Evolutionary conservation across 2,797 vertebrate genomes (phyloP), one percentile per base, ranked within the genome.

Genomic region (Cyclura pinguis): DNA sequence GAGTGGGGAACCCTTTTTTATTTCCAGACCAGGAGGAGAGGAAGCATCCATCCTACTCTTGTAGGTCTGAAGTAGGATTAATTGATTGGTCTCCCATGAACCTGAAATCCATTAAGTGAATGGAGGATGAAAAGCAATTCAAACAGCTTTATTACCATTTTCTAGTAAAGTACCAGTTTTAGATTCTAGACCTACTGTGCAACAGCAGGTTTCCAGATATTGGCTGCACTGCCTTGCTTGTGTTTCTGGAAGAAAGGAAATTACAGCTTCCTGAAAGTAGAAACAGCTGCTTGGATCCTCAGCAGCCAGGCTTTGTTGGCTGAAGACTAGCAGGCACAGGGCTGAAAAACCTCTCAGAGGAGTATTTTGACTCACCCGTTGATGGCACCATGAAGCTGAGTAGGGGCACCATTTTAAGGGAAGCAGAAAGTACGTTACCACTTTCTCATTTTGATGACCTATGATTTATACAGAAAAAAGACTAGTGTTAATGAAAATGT

Each of bases 71-170:
- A 97, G 92, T 89, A 97, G 95, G 96, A 97, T 97, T 97, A 97
- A 97, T 97, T 97, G 97, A 97, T 97, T 97, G 96, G 97, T 97
- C 96, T 97, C 97, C 92, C 95, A 97, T 96, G 97, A 97, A 97
- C 96, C 95, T 96, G 96, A 97, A 97, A 97, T 95, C 94, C 62
- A 95, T 97, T 97, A 97, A 96, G 96, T 97, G 95, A 96, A 95
- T 85, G 88, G 95, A 97, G 96, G 95, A 97, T 97, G 95, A 96
- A 97, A 97, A 97, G 96, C 96, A 96, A 97, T 97, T 97, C 96
- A 96, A 96, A 97, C 96, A 95, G 96, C 96, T 97, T 97, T 97
- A 97, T 97, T 97, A 97, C 95, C 93, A 96, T 97, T 97, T 97
- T 96, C 96, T 97, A 96, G 95, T 96, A 97, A 98, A 98, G 95